A percentile compares a stretch with the other conserved stretches of the same genome.
phyloP scores from a whole-genome alignment of 2,888 invertebrate species.

The Neoitamus cyanurus region DNA sequence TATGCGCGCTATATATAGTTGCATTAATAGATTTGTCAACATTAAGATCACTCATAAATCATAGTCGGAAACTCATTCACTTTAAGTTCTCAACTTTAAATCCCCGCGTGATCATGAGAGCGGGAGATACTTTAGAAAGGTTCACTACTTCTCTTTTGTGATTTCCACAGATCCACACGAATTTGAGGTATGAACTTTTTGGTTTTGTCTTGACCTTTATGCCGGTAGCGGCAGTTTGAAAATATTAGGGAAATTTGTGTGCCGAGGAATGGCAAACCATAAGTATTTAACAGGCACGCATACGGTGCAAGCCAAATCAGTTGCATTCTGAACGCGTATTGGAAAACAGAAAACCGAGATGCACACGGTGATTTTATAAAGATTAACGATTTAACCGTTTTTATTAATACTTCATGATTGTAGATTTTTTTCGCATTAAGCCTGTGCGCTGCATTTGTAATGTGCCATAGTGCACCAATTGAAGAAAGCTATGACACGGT shows the following conservation, averaged over 20 bases:
- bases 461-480: background rate
- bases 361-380: background rate
- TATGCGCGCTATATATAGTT: no score
- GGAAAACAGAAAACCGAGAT: background rate
- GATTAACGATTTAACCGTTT: background rate
- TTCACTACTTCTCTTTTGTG: background rate
- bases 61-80: no score
- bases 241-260: background rate
- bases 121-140: constrained; percentile 60
- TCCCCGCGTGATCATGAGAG: no score
- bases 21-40: no score
- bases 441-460: background rate
- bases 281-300: background rate
- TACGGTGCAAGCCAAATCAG: background rate
- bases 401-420: background rate
- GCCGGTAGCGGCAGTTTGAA: background rate
- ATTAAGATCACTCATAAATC: no score
- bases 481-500: background rate
- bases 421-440: background rate
- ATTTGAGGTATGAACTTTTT: background rate
- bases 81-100: no score
- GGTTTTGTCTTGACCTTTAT: background rate
- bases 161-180: background rate
- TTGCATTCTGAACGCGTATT: background rate
- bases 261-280: background rate